A percentile compares a stretch with the other conserved stretches of the same genome.
These are phyloP conservation scores for Phymorhynchus buccinoides DNA, from an alignment of 1,140 invertebrate genomes.

Conservation along the genomic window DNA sequence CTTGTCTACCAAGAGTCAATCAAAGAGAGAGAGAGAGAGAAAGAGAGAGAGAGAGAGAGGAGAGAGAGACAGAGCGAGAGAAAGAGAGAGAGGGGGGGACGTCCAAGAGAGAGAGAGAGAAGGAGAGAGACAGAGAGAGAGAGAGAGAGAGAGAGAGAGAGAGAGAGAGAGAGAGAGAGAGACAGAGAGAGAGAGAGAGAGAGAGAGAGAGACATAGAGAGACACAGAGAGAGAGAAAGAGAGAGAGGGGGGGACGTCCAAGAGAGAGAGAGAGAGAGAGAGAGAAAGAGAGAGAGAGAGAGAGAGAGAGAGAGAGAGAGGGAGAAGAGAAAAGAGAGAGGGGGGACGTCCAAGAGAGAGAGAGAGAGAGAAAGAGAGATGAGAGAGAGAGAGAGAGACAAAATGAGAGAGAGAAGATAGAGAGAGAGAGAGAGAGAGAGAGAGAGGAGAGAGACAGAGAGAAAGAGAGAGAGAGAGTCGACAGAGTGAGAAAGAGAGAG, in stretches of 20 bases:
- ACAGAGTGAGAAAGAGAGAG: no score
- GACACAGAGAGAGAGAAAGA: background rate
- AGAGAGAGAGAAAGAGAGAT: no score
- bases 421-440: no score
- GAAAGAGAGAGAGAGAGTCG: no score
- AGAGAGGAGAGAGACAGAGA: no score
- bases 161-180: background rate
- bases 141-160: background rate
- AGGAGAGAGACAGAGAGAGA: background rate
- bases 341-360: no score
- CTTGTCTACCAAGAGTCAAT: no score
- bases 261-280: no score
- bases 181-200: background rate
- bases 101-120: background rate
- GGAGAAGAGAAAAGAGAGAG: background rate
- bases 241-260: no score
- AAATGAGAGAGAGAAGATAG: no score
- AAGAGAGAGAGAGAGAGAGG: background rate
- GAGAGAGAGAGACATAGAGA: background rate
- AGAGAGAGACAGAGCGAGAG: background rate
- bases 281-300: background rate
- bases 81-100: background rate
- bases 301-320: background rate
- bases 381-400: no score
- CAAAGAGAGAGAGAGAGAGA: conserved; percentile 26